A percentile compares a stretch with the other conserved stretches of the same genome.
Evolutionary conservation across 92 coral and sea anemone genomes (phyloP).

Genomic region (Blastomussa wellsi): DNA sequence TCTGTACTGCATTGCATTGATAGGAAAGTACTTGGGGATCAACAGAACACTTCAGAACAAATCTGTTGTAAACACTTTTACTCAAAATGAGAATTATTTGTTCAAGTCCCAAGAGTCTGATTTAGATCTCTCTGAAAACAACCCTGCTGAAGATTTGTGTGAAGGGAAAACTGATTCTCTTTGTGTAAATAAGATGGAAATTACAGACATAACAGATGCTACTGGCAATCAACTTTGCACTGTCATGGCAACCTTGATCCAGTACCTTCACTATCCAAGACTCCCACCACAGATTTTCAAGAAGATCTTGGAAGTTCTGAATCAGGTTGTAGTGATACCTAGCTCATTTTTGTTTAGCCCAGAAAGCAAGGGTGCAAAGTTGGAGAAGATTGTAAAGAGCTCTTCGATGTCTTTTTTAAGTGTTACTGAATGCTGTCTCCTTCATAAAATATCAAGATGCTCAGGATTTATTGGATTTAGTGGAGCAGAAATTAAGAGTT

Average conservation of each 20-base stretch:
- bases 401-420: conserved; percentile 46
- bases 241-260: conserved; percentile 28
- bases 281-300: conserved; percentile 59
- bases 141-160: neutral
- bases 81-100: neutral
- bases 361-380: neutral
- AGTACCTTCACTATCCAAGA: conserved; percentile 55
- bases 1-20: conserved; percentile 6
- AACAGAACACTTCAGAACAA: neutral
- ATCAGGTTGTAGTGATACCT: conserved; percentile 19
- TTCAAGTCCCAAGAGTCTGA: neutral
- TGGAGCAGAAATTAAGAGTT: conserved; percentile 36
- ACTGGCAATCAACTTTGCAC: conserved; percentile 24
- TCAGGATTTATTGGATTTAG: conserved; percentile 68
- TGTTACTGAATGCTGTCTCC: conserved; percentile 54
- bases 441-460: conserved; percentile 51
- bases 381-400: neutral
- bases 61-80: neutral
- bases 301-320: conserved; percentile 45
- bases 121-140: neutral
- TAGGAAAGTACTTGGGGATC: conserved; percentile 26
- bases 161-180: neutral
- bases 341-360: neutral
- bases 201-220: neutral
- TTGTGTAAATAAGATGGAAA: neutral